Evolutionary conservation across 2,797 vertebrate species (phyloP), one percentile per base, ranked within the genome.

Genomic region (Anguilla anguilla): DNA sequence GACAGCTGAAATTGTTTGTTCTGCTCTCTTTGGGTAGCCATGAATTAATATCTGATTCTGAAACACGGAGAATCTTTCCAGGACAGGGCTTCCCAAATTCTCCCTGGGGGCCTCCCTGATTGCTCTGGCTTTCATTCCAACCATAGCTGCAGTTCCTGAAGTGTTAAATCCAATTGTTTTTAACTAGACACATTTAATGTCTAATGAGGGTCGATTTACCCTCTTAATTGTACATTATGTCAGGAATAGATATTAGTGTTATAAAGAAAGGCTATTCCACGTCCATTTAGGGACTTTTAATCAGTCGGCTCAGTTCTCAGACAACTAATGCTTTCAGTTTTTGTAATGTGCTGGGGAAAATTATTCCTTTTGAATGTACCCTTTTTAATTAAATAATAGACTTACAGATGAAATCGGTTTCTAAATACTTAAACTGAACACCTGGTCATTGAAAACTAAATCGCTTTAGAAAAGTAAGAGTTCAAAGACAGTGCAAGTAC

Each of bases 331-430:
- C 64, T 28, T n/a, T 69, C 64, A 28, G 25, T 69, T 69, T 69
- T 28, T n/a, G 64, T 28, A 69, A 69, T 69, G 64, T n/a, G 6
- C n/a, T 69, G 0, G 9, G n/a, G 64, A 28, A 28, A 69, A 15
- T 69, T n/a, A 69, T 69, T 69, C 25, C 10, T 69, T 28, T 69
- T 69, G 64, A 69, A n/a, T 69, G n/a, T 69, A 9, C n/a, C 15
- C 64, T 0, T 59, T 69, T 69, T n/a, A 69, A 69, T 69, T 69
- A 69, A 69, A 69, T 69, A 69, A 69, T 69, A 69, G 64, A 28
- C n/a, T n/a, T 69, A 6, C 6, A 69, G n/a, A 25, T 28, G 22
- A n/a, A 69, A 69, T 69, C 25, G 9, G 1, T 69, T 69, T 7
- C n/a, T n/a, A 69, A 69, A 7, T 28, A n/a, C 10, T 69, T 6